Evolutionary conservation across 2,113 vertebrate genomes (phyloP), one percentile per base, ranked within the genome.

Genomic region (Hippocampus comes): DNA sequence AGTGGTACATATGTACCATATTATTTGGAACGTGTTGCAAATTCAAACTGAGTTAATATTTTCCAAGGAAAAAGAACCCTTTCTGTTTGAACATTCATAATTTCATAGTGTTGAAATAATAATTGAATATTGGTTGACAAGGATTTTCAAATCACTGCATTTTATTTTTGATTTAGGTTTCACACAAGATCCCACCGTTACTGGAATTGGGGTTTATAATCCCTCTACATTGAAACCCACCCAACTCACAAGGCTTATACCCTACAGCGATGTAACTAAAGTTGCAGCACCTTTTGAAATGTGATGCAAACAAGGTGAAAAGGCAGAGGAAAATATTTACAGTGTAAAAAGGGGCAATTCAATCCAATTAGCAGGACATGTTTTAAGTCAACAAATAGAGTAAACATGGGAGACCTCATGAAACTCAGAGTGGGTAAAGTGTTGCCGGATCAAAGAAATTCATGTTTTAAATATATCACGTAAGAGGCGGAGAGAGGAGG

Each of bases 381-480:
- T 70, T 67, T 67, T 51, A 25, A 67, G 79, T 70, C 74, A 73
- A 77, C 68, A 80, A 46, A 77, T 67, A 51, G 73, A 64, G 66
- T 57, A 68, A 81, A 71, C 53, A 77, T 75, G 70, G 63, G 73
- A 70, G 63, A 80, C 70, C 73, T 68, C 69, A 73, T 77, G 15
- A 12, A 38, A 38, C 53, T 2, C 27, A 65, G 43, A n/a, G 68
- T 65, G 25, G 71, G 76, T 86, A 71, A 82, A 77, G 83, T 77
- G 71, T 70, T 68, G 43, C 74, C 74, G 78, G 76, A 81, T 89
- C 79, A 87, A 86, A 84, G 83, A 85, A 80, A 84, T 82, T 82
- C 79, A 84, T 21, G 74, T 78, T 82, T 87, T 84, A 80, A 90
- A 89, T 79, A 83, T 70, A 67, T 18, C 67, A 66, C 74, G 73